Evolutionary conservation across 2,797 vertebrate species (phyloP).

Genomic region (Crenuchus spilurus): DNA sequence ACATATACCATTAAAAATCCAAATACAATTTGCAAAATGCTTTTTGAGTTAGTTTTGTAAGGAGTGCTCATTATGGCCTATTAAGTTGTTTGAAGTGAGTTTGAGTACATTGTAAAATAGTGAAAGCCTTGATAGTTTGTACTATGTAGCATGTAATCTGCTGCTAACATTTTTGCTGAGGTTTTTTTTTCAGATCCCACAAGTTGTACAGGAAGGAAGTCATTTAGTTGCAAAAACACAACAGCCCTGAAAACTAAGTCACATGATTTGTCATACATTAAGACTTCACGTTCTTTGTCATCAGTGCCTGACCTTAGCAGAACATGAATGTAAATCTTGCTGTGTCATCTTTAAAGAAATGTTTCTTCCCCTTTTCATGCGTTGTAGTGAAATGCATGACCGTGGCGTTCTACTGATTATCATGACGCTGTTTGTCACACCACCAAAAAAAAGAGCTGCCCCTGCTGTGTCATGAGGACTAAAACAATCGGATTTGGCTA

Average conservation of each 20-base stretch:
- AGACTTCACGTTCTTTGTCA: background rate
- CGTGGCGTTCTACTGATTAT: background rate
- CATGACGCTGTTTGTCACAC: constrained; percentile 37
- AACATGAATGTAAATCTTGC: constrained; percentile 8
- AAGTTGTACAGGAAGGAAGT: constrained; percentile 7
- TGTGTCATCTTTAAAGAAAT: constrained; percentile 11
- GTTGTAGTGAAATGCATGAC: background rate
- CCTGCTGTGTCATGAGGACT: background rate
- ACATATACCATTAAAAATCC: too few species aligned
- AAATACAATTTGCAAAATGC: too few species aligned
- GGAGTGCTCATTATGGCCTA: too few species aligned
- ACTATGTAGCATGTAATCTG: background rate
- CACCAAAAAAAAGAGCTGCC: background rate
- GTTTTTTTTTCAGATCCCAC: background rate
- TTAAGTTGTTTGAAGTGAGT: too few species aligned
- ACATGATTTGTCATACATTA: background rate
- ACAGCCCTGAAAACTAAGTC: background rate
- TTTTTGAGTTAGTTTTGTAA: too few species aligned
- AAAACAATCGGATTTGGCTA: constrained; percentile 23
- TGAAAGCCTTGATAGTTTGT: too few species aligned
- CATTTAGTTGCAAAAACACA: background rate
- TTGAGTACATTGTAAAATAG: too few species aligned
- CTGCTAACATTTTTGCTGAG: background rate
- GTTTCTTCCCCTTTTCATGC: constrained; percentile 22
- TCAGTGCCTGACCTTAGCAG: background rate